These are phyloP conservation scores for Allacma fusca DNA, from an alignment of 2,888 invertebrate species.

Conservation along the genomic window DNA sequence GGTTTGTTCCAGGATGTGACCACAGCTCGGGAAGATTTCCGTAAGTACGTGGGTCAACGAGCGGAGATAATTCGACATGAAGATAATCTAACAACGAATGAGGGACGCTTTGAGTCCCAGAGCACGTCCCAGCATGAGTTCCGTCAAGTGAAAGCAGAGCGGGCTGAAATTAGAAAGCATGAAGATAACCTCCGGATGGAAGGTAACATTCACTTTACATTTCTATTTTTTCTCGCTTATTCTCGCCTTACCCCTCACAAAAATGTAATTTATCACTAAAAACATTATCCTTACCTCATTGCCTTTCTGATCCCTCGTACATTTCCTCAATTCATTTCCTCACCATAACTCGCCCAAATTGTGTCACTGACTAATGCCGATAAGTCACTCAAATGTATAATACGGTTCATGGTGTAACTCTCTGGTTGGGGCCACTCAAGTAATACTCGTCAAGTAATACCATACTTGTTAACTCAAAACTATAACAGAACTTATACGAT, in stretches of 20 bases:
- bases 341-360: too few relatives aligned
- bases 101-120: conserved; percentile 66
- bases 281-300: too few relatives aligned
- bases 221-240: background rate
- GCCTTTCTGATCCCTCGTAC: too few relatives aligned
- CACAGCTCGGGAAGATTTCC: conserved; percentile 63
- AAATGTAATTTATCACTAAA: too few relatives aligned
- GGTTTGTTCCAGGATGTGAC: conserved; percentile 66
- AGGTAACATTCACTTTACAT: conserved; percentile 62
- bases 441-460: too few relatives aligned
- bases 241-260: background rate
- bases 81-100: conserved; percentile 65
- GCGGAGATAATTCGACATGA: conserved; percentile 70
- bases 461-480: too few relatives aligned
- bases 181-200: conserved; percentile 70
- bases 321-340: too few relatives aligned
- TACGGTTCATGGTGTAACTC: too few relatives aligned
- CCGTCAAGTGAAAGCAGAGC: conserved; percentile 62
- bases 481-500: too few relatives aligned
- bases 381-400: too few relatives aligned
- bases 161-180: conserved; percentile 67
- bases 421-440: too few relatives aligned
- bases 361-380: too few relatives aligned
- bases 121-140: conserved; percentile 56
- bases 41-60: conserved; percentile 65